Conservation (phyloP, 1,140 invertebrate species). For the Pogonognathellus flavescens region DNA sequence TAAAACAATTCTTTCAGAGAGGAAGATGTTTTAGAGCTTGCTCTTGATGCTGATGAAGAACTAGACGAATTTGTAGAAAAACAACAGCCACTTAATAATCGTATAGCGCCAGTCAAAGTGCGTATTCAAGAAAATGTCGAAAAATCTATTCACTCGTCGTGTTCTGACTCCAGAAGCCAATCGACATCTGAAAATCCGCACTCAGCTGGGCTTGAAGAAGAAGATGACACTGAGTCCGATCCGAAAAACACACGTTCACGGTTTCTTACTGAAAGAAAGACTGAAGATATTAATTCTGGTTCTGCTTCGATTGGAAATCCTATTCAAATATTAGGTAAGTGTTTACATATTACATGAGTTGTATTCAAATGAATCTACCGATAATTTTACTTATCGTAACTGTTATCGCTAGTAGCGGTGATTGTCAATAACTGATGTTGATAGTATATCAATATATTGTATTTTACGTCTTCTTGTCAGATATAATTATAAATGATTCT, state of each 20-base stretch:
- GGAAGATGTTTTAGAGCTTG: constrained; percentile 59
- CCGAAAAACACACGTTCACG: constrained; percentile 51
- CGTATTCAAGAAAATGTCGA: constrained; percentile 44
- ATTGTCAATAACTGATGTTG: neutral
- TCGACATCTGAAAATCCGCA: constrained; percentile 1
- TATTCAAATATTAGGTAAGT: constrained; percentile 60
- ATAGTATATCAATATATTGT: too few relatives aligned
- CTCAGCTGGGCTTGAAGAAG: constrained; percentile 2
- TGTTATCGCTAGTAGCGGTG: too few relatives aligned
- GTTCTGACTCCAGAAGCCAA: neutral
- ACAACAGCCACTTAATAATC: neutral
- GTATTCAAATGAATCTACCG: neutral
- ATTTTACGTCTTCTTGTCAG: too few relatives aligned
- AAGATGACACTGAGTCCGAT: constrained; percentile 49
- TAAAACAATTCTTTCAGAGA: constrained; percentile 16
- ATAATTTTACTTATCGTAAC: neutral
- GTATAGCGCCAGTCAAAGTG: constrained; percentile 19
- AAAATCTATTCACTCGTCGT: neutral
- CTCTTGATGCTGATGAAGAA: constrained; percentile 50
- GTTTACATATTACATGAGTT: neutral
- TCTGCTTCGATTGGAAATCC: constrained; percentile 46
- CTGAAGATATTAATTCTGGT: constrained; percentile 45
- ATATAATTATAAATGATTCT: too few relatives aligned
- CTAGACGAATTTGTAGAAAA: constrained; percentile 38
- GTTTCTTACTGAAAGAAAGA: constrained; percentile 60